Percentiles rank a stretch among this genome's conserved stretches.
Conservation (phyloP, 2,888 invertebrate species). For the Meganola albula region DNA sequence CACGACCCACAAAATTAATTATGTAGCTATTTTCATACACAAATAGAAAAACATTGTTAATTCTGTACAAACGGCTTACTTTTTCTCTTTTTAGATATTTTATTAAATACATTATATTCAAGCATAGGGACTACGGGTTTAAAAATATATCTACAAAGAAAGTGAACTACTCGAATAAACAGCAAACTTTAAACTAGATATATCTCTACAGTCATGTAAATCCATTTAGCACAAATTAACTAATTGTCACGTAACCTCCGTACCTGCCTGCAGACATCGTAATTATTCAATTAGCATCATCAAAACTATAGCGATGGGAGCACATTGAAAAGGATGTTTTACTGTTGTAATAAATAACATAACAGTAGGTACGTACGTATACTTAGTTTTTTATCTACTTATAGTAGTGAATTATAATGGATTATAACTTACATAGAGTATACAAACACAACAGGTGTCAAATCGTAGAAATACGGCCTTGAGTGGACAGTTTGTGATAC, state of each 20-base stretch:
- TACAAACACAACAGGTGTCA: slow-evolving; percentile 67
- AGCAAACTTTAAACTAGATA: too few species aligned
- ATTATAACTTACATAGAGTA: slow-evolving; percentile 55
- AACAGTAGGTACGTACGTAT: too few species aligned
- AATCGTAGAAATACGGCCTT: slow-evolving; percentile 60
- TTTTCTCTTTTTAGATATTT: too few species aligned
- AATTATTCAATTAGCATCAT: slow-evolving; percentile 19
- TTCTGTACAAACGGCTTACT: too few species aligned
- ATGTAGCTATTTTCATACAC: too few species aligned
- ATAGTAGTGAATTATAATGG: background rate
- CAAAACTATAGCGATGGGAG: slow-evolving; percentile 5
- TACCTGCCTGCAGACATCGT: slow-evolving; percentile 9
- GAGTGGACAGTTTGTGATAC: slow-evolving; percentile 41
- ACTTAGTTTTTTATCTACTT: background rate
- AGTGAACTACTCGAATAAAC: slow-evolving; percentile 2
- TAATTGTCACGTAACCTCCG: slow-evolving; percentile 13
- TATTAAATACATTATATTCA: too few species aligned
- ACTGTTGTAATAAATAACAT: background rate
- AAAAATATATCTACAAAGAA: too few species aligned
- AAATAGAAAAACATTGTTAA: too few species aligned
- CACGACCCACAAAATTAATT: too few species aligned
- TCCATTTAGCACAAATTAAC: slow-evolving; percentile 14
- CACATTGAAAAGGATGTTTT: slow-evolving; percentile 6
- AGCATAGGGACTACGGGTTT: too few species aligned
- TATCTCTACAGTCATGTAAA: too few species aligned